Conservation (phyloP, 2,113 vertebrate genomes). For the Dicaeum eximium region DNA sequence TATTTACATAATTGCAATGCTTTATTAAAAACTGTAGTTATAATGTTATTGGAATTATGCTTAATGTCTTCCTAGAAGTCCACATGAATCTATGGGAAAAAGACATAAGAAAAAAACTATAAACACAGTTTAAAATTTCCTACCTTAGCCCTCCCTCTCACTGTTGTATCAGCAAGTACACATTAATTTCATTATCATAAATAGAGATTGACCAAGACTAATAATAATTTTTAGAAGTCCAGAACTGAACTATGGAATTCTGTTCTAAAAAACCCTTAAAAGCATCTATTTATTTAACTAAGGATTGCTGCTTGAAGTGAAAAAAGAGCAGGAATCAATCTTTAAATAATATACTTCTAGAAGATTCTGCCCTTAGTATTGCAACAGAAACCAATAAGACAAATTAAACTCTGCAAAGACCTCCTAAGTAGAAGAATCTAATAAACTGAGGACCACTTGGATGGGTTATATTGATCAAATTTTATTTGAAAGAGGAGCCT, state of each 20-base stretch:
- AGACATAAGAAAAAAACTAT: neutral
- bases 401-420: slow-evolving; percentile 38
- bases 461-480: slow-evolving; percentile 19
- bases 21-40: slow-evolving; percentile 13
- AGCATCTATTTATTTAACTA: neutral
- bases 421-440: slow-evolving; percentile 21
- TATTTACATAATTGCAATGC: slow-evolving; percentile 40
- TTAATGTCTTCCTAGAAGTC: neutral
- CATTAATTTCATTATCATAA: neutral
- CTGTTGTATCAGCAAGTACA: neutral
- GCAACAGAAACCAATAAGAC: neutral
- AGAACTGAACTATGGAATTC: neutral
- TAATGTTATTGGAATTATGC: neutral
- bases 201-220: neutral
- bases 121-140: neutral
- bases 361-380: neutral
- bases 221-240: neutral
- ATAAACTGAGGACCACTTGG: neutral
- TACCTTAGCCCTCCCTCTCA: neutral
- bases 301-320: neutral
- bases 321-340: neutral
- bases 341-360: neutral
- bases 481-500: slow-evolving; percentile 37
- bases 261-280: neutral
- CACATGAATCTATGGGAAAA: neutral